Conservation (phyloP, 1,140 invertebrate genomes). For the Anadara kagoshimensis region DNA sequence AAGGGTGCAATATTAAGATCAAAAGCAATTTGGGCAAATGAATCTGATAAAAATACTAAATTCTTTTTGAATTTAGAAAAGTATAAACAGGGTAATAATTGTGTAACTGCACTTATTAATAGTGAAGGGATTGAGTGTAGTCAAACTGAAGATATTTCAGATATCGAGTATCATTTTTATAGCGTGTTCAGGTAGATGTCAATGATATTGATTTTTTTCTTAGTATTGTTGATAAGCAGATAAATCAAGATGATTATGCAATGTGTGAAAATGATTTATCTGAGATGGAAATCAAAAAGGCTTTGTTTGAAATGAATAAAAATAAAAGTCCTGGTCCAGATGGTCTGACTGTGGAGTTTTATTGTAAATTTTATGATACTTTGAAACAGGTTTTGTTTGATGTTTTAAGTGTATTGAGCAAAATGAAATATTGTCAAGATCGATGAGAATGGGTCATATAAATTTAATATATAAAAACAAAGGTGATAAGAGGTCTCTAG, state of each 20-base stretch:
- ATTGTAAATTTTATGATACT: slow-evolving; percentile 4
- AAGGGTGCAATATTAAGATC: slow-evolving; percentile 28
- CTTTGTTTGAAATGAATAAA: slow-evolving; percentile 11
- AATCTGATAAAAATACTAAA: slow-evolving; percentile 21
- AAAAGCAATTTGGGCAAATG: slow-evolving; percentile 6
- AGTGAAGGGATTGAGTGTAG: neutral
- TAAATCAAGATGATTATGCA: neutral
- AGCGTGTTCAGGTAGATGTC: slow-evolving; percentile 2
- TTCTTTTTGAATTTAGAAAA: neutral
- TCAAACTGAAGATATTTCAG: slow-evolving; percentile 2
- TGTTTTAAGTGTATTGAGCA: neutral
- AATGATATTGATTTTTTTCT: slow-evolving; percentile 1
- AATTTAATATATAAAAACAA: slow-evolving; percentile 24
- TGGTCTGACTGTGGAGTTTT: slow-evolving; percentile 26
- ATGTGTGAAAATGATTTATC: slow-evolving; percentile 8
- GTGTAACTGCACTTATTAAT: neutral
- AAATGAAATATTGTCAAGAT: slow-evolving; percentile 2
- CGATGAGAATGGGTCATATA: slow-evolving; percentile 23
- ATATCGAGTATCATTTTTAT: slow-evolving; percentile 18
- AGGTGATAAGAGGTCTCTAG: slow-evolving; percentile 19
- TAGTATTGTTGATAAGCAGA: neutral
- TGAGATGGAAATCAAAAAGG: slow-evolving; percentile 17
- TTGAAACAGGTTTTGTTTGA: slow-evolving; percentile 3
- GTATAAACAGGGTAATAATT: slow-evolving; percentile 1
- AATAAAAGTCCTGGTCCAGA: slow-evolving; percentile 22